A percentile compares a stretch with the other conserved stretches of the same genome.
These are phyloP conservation scores for Syngnathus scovelli DNA, from an alignment of 2,113 vertebrate species.

Conservation along the genomic window DNA sequence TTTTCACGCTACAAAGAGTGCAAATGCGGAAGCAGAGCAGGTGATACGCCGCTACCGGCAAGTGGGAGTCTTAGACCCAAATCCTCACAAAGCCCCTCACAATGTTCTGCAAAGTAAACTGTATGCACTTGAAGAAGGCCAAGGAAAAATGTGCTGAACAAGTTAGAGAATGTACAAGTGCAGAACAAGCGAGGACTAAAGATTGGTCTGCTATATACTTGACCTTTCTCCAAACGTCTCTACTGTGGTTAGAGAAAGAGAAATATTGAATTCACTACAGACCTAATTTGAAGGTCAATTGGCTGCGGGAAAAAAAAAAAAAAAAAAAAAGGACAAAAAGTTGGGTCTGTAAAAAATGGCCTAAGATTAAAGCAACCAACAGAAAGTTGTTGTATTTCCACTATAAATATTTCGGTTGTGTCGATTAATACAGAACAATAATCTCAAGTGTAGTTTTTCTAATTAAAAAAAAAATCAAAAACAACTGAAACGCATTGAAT, in stretches of 20 bases:
- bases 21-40: background rate
- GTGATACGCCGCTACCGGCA: background rate
- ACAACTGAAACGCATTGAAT: background rate
- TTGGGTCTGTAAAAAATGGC: background rate
- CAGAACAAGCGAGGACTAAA: background rate
- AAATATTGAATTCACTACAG: background rate
- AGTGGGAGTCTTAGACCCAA: background rate
- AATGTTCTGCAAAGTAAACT: background rate
- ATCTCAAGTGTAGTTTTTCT: background rate
- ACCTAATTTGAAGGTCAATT: background rate
- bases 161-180: background rate
- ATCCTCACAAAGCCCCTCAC: background rate
- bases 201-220: background rate
- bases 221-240: background rate
- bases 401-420: background rate
- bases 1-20: background rate
- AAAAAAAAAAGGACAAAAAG: background rate
- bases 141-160: background rate
- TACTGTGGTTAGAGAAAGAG: background rate
- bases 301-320: background rate
- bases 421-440: background rate
- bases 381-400: background rate
- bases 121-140: background rate
- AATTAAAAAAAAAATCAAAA: background rate
- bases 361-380: background rate